phyloP scores from a whole-genome alignment of 2,797 vertebrate species.

The Mormyrops boulengeri region DNA sequence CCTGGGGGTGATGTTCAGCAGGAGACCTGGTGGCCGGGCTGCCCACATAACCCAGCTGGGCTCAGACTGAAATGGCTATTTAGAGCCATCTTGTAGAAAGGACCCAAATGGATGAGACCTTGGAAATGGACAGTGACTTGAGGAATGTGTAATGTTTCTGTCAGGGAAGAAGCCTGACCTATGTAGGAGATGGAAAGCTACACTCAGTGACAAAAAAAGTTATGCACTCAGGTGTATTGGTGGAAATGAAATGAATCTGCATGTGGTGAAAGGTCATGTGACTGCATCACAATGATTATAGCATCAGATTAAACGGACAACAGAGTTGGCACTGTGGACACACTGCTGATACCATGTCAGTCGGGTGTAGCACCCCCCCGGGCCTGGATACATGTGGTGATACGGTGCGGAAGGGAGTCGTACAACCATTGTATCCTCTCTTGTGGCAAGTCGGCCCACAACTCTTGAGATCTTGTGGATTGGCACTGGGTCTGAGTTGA shows the following conservation, averaged over 20 bases:
- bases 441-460: not conserved
- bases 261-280: too few species aligned
- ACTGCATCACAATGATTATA: too few species aligned
- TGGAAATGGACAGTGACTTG: not conserved
- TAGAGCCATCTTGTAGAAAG: not conserved
- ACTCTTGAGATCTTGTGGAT: not conserved
- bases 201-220: not conserved
- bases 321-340: too few species aligned
- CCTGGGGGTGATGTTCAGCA: too few species aligned
- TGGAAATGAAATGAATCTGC: not conserved
- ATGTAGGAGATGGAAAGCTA: not conserved
- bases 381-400: not conserved
- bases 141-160: not conserved
- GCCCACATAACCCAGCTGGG: not conserved
- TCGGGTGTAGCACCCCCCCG: too few species aligned
- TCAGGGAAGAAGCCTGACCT: not conserved
- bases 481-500: not conserved
- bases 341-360: too few species aligned
- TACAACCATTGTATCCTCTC: not conserved
- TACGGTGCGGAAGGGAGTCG: not conserved
- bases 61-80: not conserved
- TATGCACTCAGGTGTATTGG: not conserved
- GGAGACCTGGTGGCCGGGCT: too few species aligned
- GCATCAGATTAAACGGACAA: too few species aligned
- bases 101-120: not conserved